A percentile compares a stretch with the other conserved stretches of the same genome.
phyloP scores from a whole-genome alignment of 1,140 invertebrate genomes.

The Batillaria attramentaria region DNA sequence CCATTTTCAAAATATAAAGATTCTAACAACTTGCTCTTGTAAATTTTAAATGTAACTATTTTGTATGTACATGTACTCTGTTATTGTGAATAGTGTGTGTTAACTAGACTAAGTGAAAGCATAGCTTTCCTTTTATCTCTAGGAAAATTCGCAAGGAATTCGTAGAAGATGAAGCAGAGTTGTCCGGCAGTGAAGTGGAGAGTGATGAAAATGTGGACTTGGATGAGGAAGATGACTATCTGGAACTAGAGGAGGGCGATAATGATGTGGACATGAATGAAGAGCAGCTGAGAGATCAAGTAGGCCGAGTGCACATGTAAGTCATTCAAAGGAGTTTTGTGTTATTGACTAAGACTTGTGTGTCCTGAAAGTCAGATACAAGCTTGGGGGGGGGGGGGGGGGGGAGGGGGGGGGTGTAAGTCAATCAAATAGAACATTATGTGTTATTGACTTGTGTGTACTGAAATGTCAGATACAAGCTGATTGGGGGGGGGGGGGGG shows the following conservation, averaged over 20 bases:
- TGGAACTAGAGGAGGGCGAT: conserved; percentile 84
- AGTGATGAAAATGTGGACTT: conserved; percentile 68
- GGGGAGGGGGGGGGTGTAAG: background rate
- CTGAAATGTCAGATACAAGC: too few species aligned
- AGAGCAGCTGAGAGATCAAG: conserved; percentile 72
- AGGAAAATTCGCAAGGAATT: conserved; percentile 20
- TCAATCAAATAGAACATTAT: background rate
- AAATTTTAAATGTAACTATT: too few species aligned
- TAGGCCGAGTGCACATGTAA: conserved; percentile 71
- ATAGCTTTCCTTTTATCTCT: background rate
- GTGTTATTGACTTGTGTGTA: background rate
- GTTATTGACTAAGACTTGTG: background rate
- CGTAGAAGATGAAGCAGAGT: conserved; percentile 25
- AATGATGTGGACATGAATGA: conserved; percentile 76
- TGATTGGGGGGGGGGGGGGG: too few species aligned
- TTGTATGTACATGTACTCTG: too few species aligned
- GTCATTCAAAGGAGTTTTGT: conserved; percentile 34
- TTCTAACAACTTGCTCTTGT: too few species aligned
- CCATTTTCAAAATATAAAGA: background rate
- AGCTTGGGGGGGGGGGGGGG: background rate
- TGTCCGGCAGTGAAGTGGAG: conserved; percentile 67
- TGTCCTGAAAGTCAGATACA: background rate
- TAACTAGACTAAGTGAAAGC: too few species aligned
- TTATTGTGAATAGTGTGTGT: too few species aligned
- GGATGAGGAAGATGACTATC: conserved; percentile 85